phyloP scores from a whole-genome alignment of 2,113 vertebrate genomes.

The Acanthochromis polyacanthus region DNA sequence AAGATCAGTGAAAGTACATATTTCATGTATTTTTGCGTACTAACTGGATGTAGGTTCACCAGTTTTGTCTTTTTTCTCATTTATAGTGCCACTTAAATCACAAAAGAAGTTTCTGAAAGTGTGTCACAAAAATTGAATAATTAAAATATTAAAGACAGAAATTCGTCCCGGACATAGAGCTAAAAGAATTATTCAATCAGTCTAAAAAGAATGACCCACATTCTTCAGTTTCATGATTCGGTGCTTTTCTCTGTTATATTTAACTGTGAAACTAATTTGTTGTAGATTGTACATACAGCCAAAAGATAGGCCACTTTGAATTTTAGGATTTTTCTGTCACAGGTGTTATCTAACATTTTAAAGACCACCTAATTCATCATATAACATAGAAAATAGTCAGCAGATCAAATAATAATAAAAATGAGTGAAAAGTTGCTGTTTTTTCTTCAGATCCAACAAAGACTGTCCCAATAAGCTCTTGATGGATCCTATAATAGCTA shows the following conservation, averaged over 20 bases:
- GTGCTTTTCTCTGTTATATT: background rate
- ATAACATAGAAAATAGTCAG: slow-evolving; percentile 2
- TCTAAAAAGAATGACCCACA: background rate
- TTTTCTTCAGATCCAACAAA: slow-evolving; percentile 40
- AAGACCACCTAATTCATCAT: background rate
- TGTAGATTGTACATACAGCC: background rate
- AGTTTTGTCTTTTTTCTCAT: no score
- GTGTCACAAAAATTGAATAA: no score
- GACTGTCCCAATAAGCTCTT: slow-evolving; percentile 31
- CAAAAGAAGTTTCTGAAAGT: no score
- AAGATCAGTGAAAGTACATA: no score
- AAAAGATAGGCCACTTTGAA: background rate
- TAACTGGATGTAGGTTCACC: no score
- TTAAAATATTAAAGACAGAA: no score
- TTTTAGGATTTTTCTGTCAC: background rate
- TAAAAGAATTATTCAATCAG: background rate
- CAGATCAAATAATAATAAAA: background rate
- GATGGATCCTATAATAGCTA: slow-evolving; percentile 64
- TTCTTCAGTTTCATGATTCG: background rate
- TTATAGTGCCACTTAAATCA: no score
- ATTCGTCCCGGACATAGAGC: no score
- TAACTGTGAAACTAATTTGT: background rate
- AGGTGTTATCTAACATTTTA: background rate
- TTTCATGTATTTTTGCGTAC: no score
- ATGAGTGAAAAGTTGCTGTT: slow-evolving; percentile 10